phyloP scores from a whole-genome alignment of 2,113 vertebrate species.

The Myotis brandtii region DNA sequence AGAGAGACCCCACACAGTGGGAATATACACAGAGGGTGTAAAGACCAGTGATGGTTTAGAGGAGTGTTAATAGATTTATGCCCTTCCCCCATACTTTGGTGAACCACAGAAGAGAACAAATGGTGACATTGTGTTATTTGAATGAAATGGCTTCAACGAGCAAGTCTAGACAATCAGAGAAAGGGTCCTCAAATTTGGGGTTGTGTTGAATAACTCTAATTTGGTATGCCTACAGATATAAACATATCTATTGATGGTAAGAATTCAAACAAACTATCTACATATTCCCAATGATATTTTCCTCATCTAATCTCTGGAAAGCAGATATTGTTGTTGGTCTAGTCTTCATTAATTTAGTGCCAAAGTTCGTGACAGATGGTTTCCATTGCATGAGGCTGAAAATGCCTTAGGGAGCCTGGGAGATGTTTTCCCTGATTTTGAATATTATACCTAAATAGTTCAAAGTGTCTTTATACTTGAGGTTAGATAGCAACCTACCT shows the following conservation, averaged over 20 bases:
- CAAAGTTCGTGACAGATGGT: background rate
- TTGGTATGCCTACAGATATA: background rate
- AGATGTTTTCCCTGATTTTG: background rate
- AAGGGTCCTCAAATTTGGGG: background rate
- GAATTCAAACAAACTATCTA: background rate
- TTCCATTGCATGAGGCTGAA: background rate
- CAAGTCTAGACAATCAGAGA: background rate
- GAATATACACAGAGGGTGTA: background rate
- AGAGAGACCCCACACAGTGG: fast-evolving
- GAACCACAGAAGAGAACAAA: background rate
- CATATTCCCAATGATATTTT: background rate
- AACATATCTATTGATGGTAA: background rate
- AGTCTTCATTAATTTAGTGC: background rate
- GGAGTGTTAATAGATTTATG: background rate
- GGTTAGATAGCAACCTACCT: background rate
- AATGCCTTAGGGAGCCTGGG: background rate
- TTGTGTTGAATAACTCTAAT: background rate
- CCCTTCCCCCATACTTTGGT: background rate
- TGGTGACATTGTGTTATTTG: background rate
- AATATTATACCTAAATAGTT: slow-evolving; percentile 6
- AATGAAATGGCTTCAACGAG: background rate
- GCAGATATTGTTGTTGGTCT: background rate
- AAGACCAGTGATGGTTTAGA: background rate
- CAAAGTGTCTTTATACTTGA: slow-evolving; percentile 32
- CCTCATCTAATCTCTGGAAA: background rate